phyloP scores from a whole-genome alignment of 1,140 invertebrate species.

The Ostrea denselamellosa region DNA sequence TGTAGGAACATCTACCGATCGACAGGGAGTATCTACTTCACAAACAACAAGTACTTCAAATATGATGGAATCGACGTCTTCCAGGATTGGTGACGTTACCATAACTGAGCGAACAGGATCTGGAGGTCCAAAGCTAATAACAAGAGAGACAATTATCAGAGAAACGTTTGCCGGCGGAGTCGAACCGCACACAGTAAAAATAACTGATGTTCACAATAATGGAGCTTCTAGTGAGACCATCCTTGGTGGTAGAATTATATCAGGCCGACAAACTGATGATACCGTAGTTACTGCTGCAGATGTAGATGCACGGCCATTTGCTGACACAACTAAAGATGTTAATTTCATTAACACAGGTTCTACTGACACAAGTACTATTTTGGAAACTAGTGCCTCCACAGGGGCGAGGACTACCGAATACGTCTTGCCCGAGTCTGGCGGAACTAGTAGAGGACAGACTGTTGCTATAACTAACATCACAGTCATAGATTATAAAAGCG shows the following conservation, averaged over 20 bases:
- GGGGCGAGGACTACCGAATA: background rate
- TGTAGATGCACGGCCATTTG: background rate
- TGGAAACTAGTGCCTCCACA: background rate
- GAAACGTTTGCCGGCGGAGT: conserved; percentile 10
- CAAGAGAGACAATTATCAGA: conserved; percentile 8
- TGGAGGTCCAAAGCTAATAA: background rate
- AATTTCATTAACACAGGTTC: background rate
- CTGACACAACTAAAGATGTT: background rate
- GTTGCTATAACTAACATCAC: background rate
- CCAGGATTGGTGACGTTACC: background rate
- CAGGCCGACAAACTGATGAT: background rate
- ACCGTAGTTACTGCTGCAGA: background rate
- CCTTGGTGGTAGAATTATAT: background rate
- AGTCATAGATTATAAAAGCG: conserved; percentile 14
- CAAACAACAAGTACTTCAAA: background rate
- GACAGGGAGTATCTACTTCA: background rate
- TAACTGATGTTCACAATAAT: background rate
- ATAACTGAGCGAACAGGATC: background rate
- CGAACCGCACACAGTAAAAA: background rate
- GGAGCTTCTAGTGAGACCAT: background rate
- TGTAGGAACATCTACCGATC: background rate
- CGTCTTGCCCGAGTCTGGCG: background rate
- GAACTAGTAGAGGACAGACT: background rate
- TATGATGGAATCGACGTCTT: background rate
- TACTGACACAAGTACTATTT: background rate